Base-by-base conservation (phyloP, 2,113 vertebrate species). In the Anoplopoma fimbria region DNA sequence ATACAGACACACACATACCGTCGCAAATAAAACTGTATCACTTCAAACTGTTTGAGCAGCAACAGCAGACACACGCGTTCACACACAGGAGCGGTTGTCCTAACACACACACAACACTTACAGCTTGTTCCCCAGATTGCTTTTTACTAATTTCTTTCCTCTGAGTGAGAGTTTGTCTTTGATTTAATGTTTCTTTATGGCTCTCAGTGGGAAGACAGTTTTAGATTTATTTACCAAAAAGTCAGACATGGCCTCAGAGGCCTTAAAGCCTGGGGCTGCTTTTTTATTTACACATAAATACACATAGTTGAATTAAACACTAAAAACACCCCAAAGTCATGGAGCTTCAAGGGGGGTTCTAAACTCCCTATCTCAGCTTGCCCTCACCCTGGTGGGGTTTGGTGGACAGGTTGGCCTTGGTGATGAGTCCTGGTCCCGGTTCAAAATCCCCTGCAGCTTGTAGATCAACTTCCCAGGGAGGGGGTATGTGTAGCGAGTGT, bases 111-210 rank as follows among this genome's bases (percentile, higher is more conserved):
- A 91, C 88, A 70, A 91, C 85, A 88, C 89, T 89, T 88, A 90
- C 89, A 94, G 88, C 91, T 81, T 87, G 90, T 90, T 88, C 87
- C 87, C 88, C 87, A 91, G 88, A 91, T 89, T 93, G 86, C 89
- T 81, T 91, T 92, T 91, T 84, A 90, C 91, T 89, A 86, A 94
- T 89, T 89, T 91, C 83, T 89, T 88, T 81, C 78, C 80, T 88
- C 70, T 0, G 53, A 90, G 81, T 88, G 90, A 83, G 84, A 89
- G 79, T 91, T 91, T 86, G 79, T 86, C 77, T 91, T 91, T 84
- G 76, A 88, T 86, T 91, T 83, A 80, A 86, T 88, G 57, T 84
- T 67, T 86, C 79, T 88, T 86, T 82, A 79, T 64, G 34, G 88
- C 82, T 88, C 68, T 73, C 12, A 81, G 78, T 85, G 81, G 82